These are phyloP conservation scores for Sebastes diploproa DNA, from an alignment of 2,797 vertebrate genomes.

Conservation along the genomic window DNA sequence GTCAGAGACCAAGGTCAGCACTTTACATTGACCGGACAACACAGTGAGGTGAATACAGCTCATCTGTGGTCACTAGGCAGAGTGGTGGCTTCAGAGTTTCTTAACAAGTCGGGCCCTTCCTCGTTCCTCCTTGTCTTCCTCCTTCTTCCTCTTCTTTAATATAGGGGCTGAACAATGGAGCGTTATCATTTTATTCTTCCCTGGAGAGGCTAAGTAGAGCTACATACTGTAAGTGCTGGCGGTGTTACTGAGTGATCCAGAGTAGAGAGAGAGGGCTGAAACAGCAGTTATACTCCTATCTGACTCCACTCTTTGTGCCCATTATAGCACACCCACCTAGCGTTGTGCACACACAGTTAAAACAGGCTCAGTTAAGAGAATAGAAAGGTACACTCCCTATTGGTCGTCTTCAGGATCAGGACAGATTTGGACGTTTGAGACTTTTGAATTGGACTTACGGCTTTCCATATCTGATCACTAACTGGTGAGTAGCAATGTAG, in stretches of 20 bases:
- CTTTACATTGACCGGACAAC: conserved; percentile 61
- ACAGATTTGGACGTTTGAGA: conserved; percentile 26
- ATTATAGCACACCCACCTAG: conserved; percentile 42
- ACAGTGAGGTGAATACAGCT: conserved; percentile 55
- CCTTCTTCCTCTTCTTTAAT: not conserved
- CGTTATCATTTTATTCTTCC: conserved; percentile 48
- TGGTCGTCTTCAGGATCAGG: conserved; percentile 14
- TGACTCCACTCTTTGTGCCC: conserved; percentile 65
- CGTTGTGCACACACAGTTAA: conserved; percentile 48
- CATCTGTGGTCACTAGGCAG: conserved; percentile 58
- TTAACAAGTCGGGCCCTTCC: conserved; percentile 6
- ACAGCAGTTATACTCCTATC: conserved; percentile 73
- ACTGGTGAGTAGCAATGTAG: conserved; percentile 62
- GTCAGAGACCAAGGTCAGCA: conserved; percentile 77
- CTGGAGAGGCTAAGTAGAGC: conserved; percentile 42
- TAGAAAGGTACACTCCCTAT: not conserved
- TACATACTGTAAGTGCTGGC: conserved; percentile 59
- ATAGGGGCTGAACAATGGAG: conserved; percentile 22
- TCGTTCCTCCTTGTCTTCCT: conserved; percentile 1
- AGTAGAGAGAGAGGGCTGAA: conserved; percentile 75
- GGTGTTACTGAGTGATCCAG: conserved; percentile 56
- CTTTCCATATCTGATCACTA: conserved; percentile 13
- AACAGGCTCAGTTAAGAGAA: conserved; percentile 40
- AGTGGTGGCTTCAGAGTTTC: conserved; percentile 1
- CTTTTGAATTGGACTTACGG: conserved; percentile 37